Conservation (phyloP, 2,113 vertebrate species). For the Callocephalon fimbriatum region DNA sequence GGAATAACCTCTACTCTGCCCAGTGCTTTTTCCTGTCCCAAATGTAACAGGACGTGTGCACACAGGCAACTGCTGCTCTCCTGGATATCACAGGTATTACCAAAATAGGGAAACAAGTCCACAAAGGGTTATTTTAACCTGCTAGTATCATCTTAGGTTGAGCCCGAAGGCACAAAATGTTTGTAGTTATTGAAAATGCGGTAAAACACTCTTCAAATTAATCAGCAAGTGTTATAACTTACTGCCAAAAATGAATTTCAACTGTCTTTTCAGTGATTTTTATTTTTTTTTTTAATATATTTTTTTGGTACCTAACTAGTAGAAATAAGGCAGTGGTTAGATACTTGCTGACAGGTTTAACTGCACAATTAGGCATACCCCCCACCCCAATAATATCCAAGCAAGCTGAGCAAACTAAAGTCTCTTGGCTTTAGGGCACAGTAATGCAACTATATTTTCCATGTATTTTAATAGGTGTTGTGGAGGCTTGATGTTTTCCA, state of each 20-base stretch:
- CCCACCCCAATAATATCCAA: neutral
- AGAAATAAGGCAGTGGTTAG: neutral
- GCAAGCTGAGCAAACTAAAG: neutral
- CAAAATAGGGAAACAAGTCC: neutral
- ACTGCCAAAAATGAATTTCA: neutral
- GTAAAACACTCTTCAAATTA: neutral
- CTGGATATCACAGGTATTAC: neutral
- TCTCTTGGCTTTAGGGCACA: neutral
- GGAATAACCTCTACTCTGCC: neutral
- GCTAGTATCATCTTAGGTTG: neutral
- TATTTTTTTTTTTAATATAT: neutral
- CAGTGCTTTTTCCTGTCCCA: neutral
- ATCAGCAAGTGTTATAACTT: neutral
- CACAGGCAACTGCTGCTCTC: neutral
- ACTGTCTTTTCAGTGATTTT: neutral
- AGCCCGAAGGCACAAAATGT: neutral
- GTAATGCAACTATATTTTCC: rapidly evolving
- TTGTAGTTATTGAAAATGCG: neutral
- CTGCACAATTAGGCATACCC: neutral
- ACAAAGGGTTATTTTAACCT: neutral
- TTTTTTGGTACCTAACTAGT: neutral
- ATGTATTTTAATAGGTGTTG: neutral
- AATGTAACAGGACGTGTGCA: too few species aligned
- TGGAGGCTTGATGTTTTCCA: neutral
- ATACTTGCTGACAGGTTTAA: neutral